A percentile compares a stretch with the other conserved stretches of the same genome.
Evolutionary conservation across 1,140 invertebrate species (phyloP).

Genomic region (Papilio helenus): DNA sequence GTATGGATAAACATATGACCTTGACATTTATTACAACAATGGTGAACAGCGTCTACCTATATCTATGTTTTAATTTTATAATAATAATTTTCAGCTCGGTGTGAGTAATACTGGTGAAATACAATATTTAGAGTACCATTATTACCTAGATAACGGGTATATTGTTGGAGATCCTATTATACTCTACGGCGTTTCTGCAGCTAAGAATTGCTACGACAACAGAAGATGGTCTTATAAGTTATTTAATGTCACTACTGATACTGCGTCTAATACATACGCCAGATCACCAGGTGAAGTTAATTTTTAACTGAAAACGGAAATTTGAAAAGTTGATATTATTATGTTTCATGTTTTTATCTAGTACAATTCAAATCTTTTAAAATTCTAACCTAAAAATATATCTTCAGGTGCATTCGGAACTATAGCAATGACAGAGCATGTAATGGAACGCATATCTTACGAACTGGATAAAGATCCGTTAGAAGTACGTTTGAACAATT

Average conservation of each 20-base stretch:
- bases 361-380: no score
- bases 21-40: no score
- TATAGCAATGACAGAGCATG: constrained; percentile 88
- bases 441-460: constrained; percentile 93
- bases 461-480: constrained; percentile 86
- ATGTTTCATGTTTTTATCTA: no score
- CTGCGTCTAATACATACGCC: constrained; percentile 85
- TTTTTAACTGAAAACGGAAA: no score
- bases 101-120: constrained; percentile 87
- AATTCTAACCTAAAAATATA: no score
- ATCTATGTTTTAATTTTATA: no score
- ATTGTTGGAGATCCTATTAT: constrained; percentile 84
- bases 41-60: no score
- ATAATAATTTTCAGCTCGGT: constrained; percentile 80
- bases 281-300: constrained; percentile 85
- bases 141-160: constrained; percentile 86
- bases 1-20: no score
- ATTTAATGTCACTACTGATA: constrained; percentile 85
- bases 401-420: constrained; percentile 88
- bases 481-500: constrained; percentile 86
- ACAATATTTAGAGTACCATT: constrained; percentile 84
- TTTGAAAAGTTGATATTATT: no score
- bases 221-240: constrained; percentile 83
- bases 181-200: constrained; percentile 59
- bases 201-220: constrained; percentile 85